Evolutionary conservation across 2,113 vertebrate genomes (phyloP).

Genomic region (Eolophus roseicapilla): DNA sequence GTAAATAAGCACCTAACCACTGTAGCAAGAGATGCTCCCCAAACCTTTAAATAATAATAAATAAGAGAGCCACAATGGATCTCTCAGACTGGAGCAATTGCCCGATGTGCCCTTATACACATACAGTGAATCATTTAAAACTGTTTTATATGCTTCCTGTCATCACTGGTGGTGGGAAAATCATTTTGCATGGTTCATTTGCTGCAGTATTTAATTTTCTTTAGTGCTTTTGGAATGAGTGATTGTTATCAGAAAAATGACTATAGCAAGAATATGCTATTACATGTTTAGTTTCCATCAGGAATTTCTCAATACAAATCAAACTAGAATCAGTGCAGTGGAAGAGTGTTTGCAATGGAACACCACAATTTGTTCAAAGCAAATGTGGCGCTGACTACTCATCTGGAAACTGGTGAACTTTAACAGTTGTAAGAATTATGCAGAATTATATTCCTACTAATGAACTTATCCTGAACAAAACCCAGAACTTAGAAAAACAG

Average conservation of each 20-base stretch:
- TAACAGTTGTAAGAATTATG: neutral
- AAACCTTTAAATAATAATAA: slow-evolving; percentile 26
- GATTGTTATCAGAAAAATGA: neutral
- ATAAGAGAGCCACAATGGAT: neutral
- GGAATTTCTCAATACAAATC: neutral
- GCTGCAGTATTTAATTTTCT: slow-evolving; percentile 15
- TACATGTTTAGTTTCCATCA: neutral
- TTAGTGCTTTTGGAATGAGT: neutral
- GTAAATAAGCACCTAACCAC: slow-evolving; percentile 16
- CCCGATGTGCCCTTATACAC: neutral
- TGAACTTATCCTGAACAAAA: neutral
- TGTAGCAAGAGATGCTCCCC: neutral
- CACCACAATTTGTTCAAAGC: neutral
- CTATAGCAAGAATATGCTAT: neutral
- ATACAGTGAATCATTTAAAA: slow-evolving; percentile 7
- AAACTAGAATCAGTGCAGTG: neutral
- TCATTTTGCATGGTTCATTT: slow-evolving; percentile 51
- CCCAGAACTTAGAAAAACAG: neutral
- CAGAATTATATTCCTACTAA: neutral
- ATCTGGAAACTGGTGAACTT: neutral
- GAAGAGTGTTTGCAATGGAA: neutral
- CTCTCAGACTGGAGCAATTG: neutral
- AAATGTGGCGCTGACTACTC: neutral
- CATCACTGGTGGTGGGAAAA: neutral
- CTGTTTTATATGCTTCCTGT: neutral